A percentile compares a stretch with the other conserved stretches of the same genome.
Evolutionary conservation across 2,797 vertebrate species (phyloP).

Genomic region (Eremophila alpestris): DNA sequence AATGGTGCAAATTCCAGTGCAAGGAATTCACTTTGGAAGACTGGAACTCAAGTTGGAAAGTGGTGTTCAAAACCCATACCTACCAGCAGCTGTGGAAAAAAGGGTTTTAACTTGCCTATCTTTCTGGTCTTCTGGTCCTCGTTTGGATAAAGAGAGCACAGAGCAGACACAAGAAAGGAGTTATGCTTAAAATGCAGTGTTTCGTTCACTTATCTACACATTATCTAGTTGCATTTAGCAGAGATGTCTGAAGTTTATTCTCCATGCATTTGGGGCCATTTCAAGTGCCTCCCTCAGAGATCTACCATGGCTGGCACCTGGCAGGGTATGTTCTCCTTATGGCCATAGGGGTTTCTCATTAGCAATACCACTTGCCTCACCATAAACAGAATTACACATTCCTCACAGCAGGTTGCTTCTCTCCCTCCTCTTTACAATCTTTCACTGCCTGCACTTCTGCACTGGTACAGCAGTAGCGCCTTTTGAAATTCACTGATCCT

Average conservation of each 20-base stretch:
- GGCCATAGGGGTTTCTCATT: neutral
- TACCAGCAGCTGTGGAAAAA: neutral
- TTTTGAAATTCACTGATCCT: neutral
- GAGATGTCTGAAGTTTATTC: neutral
- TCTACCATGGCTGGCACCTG: neutral
- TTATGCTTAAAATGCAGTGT: neutral
- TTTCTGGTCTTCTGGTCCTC: neutral
- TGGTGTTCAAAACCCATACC: rapidly evolving
- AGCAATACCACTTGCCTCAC: neutral
- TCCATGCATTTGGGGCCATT: neutral
- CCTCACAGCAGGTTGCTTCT: neutral
- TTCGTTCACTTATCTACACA: neutral
- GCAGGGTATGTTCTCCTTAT: rapidly evolving
- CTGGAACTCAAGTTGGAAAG: neutral
- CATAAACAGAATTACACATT: neutral
- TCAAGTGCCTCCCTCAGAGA: neutral
- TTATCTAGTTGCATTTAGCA: neutral
- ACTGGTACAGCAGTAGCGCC: neutral
- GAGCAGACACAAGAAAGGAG: neutral
- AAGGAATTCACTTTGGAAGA: neutral
- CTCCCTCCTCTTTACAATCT: neutral
- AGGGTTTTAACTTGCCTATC: neutral
- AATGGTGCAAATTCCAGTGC: neutral
- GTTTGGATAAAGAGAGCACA: neutral
- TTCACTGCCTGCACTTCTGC: neutral